Evolutionary conservation across 2,113 vertebrate genomes (phyloP).

Genomic region (Diadophis punctatus): DNA sequence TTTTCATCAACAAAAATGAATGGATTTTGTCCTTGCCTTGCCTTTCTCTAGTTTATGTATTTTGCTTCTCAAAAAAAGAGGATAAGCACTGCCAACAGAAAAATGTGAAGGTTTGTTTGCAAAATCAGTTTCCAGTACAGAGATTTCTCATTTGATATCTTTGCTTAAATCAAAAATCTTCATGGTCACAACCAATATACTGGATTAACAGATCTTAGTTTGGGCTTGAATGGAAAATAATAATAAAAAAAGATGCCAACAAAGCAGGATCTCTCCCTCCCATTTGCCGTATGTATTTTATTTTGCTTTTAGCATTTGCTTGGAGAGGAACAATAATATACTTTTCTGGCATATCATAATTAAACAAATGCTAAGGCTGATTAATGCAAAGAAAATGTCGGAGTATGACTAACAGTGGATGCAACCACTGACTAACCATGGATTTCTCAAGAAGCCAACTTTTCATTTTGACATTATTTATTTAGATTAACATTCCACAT

Average conservation of each 20-base stretch:
- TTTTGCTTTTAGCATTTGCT: neutral
- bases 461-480: neutral
- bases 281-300: neutral
- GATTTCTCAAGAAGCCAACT: neutral
- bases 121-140: constrained; percentile 33
- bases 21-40: constrained; percentile 13
- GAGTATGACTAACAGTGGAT: neutral
- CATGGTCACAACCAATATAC: rapidly evolving
- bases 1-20: neutral
- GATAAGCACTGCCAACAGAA: neutral
- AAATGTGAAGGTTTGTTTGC: constrained; percentile 40
- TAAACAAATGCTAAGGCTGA: neutral
- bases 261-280: neutral
- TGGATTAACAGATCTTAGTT: neutral
- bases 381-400: neutral
- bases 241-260: rapidly evolving
- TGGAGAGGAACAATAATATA: neutral
- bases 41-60: neutral
- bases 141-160: constrained; percentile 18
- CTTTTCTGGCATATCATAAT: neutral
- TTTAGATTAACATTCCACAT: neutral
- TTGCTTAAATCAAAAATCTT: neutral
- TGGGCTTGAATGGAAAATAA: rapidly evolving
- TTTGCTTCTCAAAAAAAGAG: rapidly evolving
- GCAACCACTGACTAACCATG: neutral